phyloP scores from a whole-genome alignment of 2,113 vertebrate genomes.

The Gymnogyps californianus region DNA sequence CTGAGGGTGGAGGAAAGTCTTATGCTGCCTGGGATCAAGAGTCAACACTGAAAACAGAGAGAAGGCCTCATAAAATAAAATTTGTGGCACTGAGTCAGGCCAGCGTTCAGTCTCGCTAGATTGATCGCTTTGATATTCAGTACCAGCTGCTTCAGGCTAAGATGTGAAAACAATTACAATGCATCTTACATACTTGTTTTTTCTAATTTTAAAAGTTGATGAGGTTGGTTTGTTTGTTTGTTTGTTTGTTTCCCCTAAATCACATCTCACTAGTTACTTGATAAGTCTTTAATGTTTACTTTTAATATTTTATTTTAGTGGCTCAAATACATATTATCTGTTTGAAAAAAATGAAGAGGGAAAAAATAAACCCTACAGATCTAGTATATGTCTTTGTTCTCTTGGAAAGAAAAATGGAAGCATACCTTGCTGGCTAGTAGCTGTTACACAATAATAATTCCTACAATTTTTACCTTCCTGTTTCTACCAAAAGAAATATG shows the following conservation, averaged over 20 bases:
- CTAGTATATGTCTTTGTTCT: not conserved
- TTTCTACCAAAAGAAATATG: not conserved
- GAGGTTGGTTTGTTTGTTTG: not conserved
- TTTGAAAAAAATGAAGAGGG: not conserved
- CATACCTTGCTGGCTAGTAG: not conserved
- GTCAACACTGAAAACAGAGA: not conserved
- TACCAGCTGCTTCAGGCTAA: not conserved
- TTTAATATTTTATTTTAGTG: not conserved
- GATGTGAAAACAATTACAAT: not conserved
- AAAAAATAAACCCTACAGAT: not conserved
- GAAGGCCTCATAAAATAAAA: not conserved
- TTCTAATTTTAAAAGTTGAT: not conserved
- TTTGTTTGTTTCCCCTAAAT: not conserved
- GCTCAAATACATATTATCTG: not conserved
- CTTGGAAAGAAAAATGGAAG: not conserved
- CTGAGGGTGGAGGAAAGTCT: not conserved
- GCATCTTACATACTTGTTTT: not conserved
- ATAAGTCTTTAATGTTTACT: not conserved
- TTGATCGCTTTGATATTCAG: not conserved
- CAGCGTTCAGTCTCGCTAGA: not conserved
- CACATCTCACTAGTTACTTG: not conserved
- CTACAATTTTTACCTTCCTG: not conserved
- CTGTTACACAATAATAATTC: not conserved
- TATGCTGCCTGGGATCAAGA: not conserved
- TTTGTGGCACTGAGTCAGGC: not conserved